These are phyloP conservation scores for Xestia rhomboidea DNA, from an alignment of 2,888 invertebrate species.

Conservation along the genomic window DNA sequence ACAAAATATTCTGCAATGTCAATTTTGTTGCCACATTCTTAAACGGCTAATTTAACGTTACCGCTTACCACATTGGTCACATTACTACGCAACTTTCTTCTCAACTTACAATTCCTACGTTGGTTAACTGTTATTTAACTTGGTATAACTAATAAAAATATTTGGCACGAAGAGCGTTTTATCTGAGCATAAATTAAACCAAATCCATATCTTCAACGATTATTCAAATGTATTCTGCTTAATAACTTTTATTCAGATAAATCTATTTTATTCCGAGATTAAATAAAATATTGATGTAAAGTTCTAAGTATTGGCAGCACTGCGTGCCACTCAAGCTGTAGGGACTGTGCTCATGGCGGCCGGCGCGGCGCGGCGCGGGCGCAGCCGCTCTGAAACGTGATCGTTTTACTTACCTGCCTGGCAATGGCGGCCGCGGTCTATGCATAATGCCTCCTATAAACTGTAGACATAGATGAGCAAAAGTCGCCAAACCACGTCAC, in stretches of 20 bases:
- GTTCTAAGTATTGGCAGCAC: constrained; percentile 61
- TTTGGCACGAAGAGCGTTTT: constrained; percentile 14
- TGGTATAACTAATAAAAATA: constrained; percentile 1
- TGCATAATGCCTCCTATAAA: constrained; percentile 62
- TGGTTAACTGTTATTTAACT: constrained; percentile 1
- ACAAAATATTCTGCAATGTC: constrained; percentile 26
- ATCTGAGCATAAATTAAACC: background rate
- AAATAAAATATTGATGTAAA: constrained; percentile 11
- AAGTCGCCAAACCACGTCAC: constrained; percentile 46
- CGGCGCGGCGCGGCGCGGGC: constrained; percentile 59
- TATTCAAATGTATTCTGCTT: background rate
- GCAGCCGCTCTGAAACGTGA: constrained; percentile 78
- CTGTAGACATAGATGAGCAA: constrained; percentile 50
- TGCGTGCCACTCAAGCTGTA: constrained; percentile 62
- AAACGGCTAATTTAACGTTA: constrained; percentile 7
- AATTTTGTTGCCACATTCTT: constrained; percentile 11
- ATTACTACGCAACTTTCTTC: constrained; percentile 30
- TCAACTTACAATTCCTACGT: constrained; percentile 12
- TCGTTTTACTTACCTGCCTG: constrained; percentile 77
- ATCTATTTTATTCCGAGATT: background rate
- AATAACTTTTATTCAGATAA: background rate
- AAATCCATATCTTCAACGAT: background rate
- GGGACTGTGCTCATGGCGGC: constrained; percentile 38
- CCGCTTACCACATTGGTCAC: constrained; percentile 25
- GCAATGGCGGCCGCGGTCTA: constrained; percentile 58